Percentiles rank a stretch among this genome's conserved stretches.
Conservation (phyloP, 2,888 invertebrate species). For the Apamea crenata region DNA sequence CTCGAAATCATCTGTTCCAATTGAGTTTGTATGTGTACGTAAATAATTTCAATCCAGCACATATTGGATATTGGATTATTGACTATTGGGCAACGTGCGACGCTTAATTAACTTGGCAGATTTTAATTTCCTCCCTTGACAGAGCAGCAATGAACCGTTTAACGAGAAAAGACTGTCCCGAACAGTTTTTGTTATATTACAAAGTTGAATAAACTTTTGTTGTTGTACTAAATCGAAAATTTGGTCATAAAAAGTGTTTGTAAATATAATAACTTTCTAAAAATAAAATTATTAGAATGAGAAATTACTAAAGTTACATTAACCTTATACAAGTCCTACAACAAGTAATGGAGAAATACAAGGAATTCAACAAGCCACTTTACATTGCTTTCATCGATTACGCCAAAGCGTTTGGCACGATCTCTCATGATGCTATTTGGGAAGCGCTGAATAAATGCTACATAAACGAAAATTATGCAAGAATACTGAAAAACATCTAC, state of each 20-base stretch:
- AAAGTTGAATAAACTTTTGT: slow-evolving; percentile 4
- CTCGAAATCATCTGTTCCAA: slow-evolving; percentile 52
- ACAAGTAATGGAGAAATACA: no score
- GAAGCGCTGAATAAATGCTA: no score
- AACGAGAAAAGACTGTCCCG: slow-evolving; percentile 33
- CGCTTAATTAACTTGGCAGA: slow-evolving; percentile 66
- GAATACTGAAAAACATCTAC: no score
- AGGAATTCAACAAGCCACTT: no score
- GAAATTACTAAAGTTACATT: neutral
- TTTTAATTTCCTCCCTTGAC: slow-evolving; percentile 69
- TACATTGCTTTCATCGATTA: no score
- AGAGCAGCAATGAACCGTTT: slow-evolving; percentile 45
- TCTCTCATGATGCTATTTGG: no score
- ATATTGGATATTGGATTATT: slow-evolving; percentile 55
- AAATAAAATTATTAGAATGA: neutral
- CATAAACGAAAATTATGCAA: no score
- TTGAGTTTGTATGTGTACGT: slow-evolving; percentile 45
- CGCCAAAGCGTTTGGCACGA: no score
- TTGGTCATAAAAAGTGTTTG: neutral
- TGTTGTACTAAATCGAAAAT: neutral
- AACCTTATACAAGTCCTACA: no score
- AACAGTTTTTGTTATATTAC: slow-evolving; percentile 16
- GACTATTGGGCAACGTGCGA: slow-evolving; percentile 52
- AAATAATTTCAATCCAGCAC: slow-evolving; percentile 51
- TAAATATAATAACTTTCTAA: neutral